Evolutionary conservation across 2,888 invertebrate genomes (phyloP).

Genomic region (Elmis aenea): DNA sequence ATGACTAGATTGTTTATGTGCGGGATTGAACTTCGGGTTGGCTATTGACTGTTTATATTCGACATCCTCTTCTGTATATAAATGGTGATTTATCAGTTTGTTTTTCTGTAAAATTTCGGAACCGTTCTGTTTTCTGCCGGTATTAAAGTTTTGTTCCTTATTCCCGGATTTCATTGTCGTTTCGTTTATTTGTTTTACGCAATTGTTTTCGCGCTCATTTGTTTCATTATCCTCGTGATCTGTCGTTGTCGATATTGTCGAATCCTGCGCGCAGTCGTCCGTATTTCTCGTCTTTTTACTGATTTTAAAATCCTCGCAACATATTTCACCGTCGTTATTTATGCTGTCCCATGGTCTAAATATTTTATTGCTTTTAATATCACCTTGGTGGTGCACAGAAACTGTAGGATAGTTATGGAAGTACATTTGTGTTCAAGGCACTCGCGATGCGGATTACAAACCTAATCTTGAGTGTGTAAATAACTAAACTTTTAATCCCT

Average conservation of each 20-base stretch:
- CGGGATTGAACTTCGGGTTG: too few relatives aligned
- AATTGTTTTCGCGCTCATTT: conserved; percentile 1
- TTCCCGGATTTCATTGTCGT: neutral
- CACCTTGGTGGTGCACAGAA: conserved; percentile 7
- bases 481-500: conserved; percentile 16
- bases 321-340: too few relatives aligned
- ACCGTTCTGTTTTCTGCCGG: conserved; percentile 1
- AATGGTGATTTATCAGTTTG: too few relatives aligned
- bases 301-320: too few relatives aligned
- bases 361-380: conserved; percentile 22
- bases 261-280: conserved; percentile 48
- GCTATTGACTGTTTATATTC: too few relatives aligned
- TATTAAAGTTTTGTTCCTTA: too few relatives aligned
- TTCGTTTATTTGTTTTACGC: neutral
- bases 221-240: conserved; percentile 24
- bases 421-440: conserved; percentile 19
- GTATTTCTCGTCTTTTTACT: too few relatives aligned
- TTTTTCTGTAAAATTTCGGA: too few relatives aligned
- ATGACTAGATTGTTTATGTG: conserved; percentile 4
- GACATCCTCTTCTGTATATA: too few relatives aligned
- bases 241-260: conserved; percentile 56
- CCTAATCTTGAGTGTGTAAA: conserved; percentile 12
- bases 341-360: conserved; percentile 33
- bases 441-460: conserved; percentile 12
- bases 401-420: conserved; percentile 8